Conservation (phyloP, 2,888 invertebrate species). For the Steinernema scapterisci region DNA sequence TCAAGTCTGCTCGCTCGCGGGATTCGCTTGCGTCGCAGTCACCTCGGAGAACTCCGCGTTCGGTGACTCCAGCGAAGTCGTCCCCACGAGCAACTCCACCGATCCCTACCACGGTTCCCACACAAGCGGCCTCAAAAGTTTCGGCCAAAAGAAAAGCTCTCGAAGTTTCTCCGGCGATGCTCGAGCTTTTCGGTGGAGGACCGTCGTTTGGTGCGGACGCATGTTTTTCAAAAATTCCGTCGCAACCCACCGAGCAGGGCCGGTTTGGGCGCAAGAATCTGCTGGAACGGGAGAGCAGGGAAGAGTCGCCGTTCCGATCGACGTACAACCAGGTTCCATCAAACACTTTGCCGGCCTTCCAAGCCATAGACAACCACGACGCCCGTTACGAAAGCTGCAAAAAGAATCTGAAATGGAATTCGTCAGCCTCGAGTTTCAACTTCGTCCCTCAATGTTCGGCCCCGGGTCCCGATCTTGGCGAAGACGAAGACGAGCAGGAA, state of each 20-base stretch:
- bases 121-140: conserved; percentile 31
- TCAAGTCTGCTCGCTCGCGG: not conserved
- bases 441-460: conserved; percentile 23
- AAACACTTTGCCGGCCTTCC: conserved; percentile 32
- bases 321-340: conserved; percentile 22
- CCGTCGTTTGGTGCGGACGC: conserved; percentile 5
- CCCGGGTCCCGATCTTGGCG: conserved; percentile 34
- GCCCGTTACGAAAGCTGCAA: conserved; percentile 37
- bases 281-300: conserved; percentile 43
- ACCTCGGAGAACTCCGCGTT: conserved; percentile 33
- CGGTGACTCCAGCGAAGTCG: conserved; percentile 13
- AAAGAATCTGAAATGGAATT: conserved; percentile 15
- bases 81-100: conserved; percentile 13
- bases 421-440: not conserved
- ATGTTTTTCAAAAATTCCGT: conserved; percentile 23
- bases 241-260: conserved; percentile 21
- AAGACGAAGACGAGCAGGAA: conserved; percentile 14
- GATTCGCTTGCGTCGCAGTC: conserved; percentile 20
- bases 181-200: conserved; percentile 46
- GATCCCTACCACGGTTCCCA: conserved; percentile 9
- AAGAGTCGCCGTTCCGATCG: conserved; percentile 27
- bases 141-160: conserved; percentile 37
- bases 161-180: conserved; percentile 47
- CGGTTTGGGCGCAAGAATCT: conserved; percentile 44
- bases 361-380: conserved; percentile 42